Conservation (phyloP, 2,113 vertebrate genomes). For the Leucoraja erinaceus region DNA sequence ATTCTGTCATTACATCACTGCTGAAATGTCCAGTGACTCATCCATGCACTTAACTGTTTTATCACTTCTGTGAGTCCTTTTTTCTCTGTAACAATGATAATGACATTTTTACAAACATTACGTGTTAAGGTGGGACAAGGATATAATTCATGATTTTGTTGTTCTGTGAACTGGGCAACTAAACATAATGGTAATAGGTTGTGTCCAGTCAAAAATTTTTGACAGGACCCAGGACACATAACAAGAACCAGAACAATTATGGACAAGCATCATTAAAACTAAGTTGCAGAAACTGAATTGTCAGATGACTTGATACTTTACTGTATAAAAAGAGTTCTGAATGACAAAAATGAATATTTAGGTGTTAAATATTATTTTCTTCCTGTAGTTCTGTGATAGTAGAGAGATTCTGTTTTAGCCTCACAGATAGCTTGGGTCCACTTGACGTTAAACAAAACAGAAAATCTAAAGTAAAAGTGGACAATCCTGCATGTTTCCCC, state of each 20-base stretch:
- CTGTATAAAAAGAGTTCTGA: background rate
- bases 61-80: background rate
- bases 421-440: background rate
- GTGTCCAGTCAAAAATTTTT: background rate
- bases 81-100: background rate
- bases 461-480: background rate
- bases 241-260: background rate
- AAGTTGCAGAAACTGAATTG: background rate
- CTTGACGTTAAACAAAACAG: background rate
- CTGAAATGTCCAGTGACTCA: background rate
- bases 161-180: background rate
- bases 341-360: background rate
- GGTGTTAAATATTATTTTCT: background rate
- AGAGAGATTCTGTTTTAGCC: background rate
- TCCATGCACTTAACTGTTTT: background rate
- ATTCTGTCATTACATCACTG: background rate
- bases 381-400: background rate
- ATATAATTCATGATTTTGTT: background rate
- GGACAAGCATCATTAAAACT: background rate
- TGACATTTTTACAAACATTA: background rate
- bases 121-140: background rate
- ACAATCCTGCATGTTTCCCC: background rate
- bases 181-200: background rate
- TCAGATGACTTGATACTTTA: too few species aligned
- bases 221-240: background rate